Evolutionary conservation across 2,888 invertebrate genomes (phyloP).

Genomic region (Drosophila nr. perissopoda): DNA sequence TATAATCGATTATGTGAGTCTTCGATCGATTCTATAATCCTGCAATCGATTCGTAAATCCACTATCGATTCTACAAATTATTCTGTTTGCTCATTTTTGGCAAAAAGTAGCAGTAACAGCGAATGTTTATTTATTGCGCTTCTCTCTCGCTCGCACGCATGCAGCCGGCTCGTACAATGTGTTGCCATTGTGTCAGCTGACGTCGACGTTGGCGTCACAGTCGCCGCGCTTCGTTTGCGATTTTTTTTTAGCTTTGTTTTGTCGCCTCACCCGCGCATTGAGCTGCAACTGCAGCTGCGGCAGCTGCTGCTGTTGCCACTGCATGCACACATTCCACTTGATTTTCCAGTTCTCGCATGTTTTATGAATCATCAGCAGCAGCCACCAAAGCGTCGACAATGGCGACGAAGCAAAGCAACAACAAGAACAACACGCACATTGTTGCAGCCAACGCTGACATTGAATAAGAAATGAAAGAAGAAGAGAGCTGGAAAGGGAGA

Average conservation of each 20-base stretch:
- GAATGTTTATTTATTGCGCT: constrained; percentile 8
- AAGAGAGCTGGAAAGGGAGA: constrained; percentile 7
- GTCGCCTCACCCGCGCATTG: constrained; percentile 63
- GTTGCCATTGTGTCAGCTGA: constrained; percentile 76
- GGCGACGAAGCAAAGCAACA: constrained; percentile 31
- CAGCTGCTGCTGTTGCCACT: constrained; percentile 53
- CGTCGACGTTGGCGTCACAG: constrained; percentile 33
- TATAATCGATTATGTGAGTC: background rate
- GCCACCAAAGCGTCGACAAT: constrained; percentile 48
- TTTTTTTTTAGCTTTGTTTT: constrained; percentile 52
- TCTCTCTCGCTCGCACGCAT: constrained; percentile 3
- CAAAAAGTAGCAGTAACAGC: background rate
- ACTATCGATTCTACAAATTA: constrained; percentile 8
- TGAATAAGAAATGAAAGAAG: constrained; percentile 46
- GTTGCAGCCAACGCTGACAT: constrained; percentile 61
- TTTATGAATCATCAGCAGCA: constrained; percentile 73
- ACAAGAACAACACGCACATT: constrained; percentile 65
- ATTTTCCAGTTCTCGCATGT: constrained; percentile 77
- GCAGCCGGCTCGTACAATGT: constrained; percentile 60
- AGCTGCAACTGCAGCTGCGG: constrained; percentile 43
- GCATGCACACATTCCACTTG: constrained; percentile 75
- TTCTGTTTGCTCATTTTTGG: background rate
- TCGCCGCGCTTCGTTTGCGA: constrained; percentile 58
- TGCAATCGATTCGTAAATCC: constrained; percentile 8
- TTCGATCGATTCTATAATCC: background rate